Base-by-base conservation (phyloP, 2,113 vertebrate genomes). In the Lamprotornis superbus region DNA sequence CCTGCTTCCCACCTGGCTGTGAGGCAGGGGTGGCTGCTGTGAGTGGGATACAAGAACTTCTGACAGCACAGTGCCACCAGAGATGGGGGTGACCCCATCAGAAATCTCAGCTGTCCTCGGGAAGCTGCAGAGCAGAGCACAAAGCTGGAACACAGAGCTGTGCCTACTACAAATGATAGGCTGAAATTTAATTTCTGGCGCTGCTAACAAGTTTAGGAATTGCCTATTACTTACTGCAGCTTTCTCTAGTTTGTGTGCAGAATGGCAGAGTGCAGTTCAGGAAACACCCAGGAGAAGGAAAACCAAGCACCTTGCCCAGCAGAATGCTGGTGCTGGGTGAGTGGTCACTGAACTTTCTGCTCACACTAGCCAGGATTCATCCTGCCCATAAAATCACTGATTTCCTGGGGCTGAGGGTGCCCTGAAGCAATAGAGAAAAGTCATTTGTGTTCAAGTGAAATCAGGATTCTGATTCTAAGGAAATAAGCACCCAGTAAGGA, bases 131-230 rank as follows among this genome's bases (percentile, higher is more conserved):
- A 86, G 6, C 50, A 81, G 55, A 77, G 28, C 39, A 60, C 24
- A 40, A 15, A 23, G 23, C 53, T 83, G 49, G 24, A 83, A 3
- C 16, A 50, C 20, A 44, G 68, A 82, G 40, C 59, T 79, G 47
- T 23, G 44, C 61, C 82, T 47, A 30, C 57, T 64, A 7, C 35
- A 68, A 52, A 44, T 0, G 12, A 85, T 16, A 15, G 53, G 30
- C 40, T 67, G 52, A 52, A 93, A 93, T 88, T 70, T 67, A 61
- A 94, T 96, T 91, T 63, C 46, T 79, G 59, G 18, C 4, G 4
- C 37, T 49, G 55, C 44, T 96, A 65, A 71, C 69, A 33, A 94
- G 61, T 31, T 89, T 89, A 94, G 65, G 46, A 94, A 87, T 79
- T 44, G 55, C 76, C 50, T 86, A 13, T 93, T 90, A 94, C 82